phyloP scores from a whole-genome alignment of 2,888 invertebrate genomes.

The Plutella xylostella region DNA sequence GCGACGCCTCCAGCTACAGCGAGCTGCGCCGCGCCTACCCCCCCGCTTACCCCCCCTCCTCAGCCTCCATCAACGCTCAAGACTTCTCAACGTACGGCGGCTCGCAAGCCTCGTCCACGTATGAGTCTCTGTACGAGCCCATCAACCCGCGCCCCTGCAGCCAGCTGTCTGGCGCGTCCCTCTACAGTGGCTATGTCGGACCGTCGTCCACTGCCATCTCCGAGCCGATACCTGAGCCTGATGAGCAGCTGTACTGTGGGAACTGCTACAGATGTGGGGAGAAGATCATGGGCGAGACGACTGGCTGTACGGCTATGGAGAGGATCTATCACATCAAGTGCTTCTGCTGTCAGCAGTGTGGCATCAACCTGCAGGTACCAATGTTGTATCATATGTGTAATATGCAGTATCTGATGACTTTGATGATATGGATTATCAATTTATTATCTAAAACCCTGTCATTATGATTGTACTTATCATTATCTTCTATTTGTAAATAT shows the following conservation, averaged over 20 bases:
- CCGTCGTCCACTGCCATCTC: no score
- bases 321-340: slow-evolving; percentile 96
- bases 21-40: slow-evolving; percentile 71
- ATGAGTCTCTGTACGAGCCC: slow-evolving; percentile 75
- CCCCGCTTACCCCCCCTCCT: slow-evolving; percentile 66
- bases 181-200: slow-evolving; percentile 70
- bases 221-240: slow-evolving; percentile 83
- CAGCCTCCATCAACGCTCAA: slow-evolving; percentile 58
- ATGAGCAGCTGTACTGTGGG: slow-evolving; percentile 81
- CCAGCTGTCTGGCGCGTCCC: slow-evolving; percentile 70
- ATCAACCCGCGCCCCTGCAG: slow-evolving; percentile 72
- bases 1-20: slow-evolving; percentile 71
- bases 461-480: no score
- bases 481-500: no score
- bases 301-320: slow-evolving; percentile 98
- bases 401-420: no score
- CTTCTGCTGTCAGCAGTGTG: slow-evolving; percentile 94
- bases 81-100: slow-evolving; percentile 70
- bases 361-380: slow-evolving; percentile 80
- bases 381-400: neutral
- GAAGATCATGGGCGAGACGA: slow-evolving; percentile 93
- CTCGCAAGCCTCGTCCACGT: slow-evolving; percentile 73
- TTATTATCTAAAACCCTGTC: no score
- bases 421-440: no score
- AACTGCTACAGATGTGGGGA: slow-evolving; percentile 94